Percentiles rank a stretch among this genome's conserved stretches.
Conservation (phyloP, 2,888 invertebrate species). For the Hecatera dysodea region DNA sequence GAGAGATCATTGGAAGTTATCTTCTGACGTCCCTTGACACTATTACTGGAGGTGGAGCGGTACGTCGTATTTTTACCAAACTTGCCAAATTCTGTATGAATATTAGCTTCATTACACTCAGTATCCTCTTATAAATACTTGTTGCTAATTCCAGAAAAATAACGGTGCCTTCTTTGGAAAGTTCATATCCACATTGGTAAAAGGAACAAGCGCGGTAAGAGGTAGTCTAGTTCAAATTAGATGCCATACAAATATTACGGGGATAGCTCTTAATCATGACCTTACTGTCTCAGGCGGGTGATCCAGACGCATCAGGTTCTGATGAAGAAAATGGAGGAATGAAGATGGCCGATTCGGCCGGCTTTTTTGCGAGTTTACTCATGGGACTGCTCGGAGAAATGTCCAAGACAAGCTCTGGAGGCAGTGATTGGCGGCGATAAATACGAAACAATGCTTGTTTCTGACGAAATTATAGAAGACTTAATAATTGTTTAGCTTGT, state of each 20-base stretch:
- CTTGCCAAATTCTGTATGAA: neutral
- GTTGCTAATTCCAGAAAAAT: constrained; percentile 80
- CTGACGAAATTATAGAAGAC: neutral
- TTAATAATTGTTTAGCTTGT: neutral
- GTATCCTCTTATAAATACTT: neutral
- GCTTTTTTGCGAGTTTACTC: constrained; percentile 81
- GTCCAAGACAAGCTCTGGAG: constrained; percentile 84
- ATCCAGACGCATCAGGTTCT: constrained; percentile 69
- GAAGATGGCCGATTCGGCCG: constrained; percentile 81
- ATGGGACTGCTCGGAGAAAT: constrained; percentile 84
- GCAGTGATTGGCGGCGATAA: constrained; percentile 70
- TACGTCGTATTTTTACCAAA: constrained; percentile 66
- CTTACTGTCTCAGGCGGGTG: constrained; percentile 74
- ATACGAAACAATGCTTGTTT: neutral
- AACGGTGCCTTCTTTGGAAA: constrained; percentile 88
- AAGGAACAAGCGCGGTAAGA: constrained; percentile 86
- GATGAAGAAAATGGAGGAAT: constrained; percentile 68
- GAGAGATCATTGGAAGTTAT: constrained; percentile 84
- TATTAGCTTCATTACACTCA: neutral
- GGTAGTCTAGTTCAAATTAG: neutral
- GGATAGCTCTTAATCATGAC: neutral
- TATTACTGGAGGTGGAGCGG: constrained; percentile 88
- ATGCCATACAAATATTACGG: neutral
- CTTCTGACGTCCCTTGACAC: constrained; percentile 85
- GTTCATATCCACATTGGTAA: constrained; percentile 83